Evolutionary conservation across 1,140 invertebrate genomes (phyloP).

Genomic region (Eumeta japonica): DNA sequence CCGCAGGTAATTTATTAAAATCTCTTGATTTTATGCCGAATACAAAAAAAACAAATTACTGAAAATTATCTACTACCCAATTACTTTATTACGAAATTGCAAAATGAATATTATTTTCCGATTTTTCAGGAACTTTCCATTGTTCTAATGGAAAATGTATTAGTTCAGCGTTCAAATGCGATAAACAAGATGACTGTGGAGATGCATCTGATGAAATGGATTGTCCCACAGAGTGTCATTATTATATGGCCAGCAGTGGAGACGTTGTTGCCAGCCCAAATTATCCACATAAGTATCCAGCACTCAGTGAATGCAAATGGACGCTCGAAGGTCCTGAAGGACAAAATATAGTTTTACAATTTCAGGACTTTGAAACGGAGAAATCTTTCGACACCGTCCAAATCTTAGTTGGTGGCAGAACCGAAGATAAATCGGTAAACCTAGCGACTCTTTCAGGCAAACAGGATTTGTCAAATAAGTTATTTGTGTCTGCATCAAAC

Average conservation of each 20-base stretch:
- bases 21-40: slow-evolving; percentile 6
- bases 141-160: slow-evolving; percentile 92
- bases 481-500: slow-evolving; percentile 92
- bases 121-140: slow-evolving; percentile 74
- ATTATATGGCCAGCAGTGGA: slow-evolving; percentile 89
- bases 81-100: too few relatives aligned
- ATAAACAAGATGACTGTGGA: slow-evolving; percentile 90
- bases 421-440: slow-evolving; percentile 90
- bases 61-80: too few relatives aligned
- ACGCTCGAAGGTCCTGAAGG: slow-evolving; percentile 94
- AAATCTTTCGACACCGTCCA: slow-evolving; percentile 94
- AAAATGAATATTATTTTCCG: slow-evolving; percentile 8
- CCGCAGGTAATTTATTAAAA: slow-evolving; percentile 64
- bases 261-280: slow-evolving; percentile 93
- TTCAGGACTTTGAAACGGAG: slow-evolving; percentile 97
- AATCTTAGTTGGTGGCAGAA: slow-evolving; percentile 90
- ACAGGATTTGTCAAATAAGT: slow-evolving; percentile 76
- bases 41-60: too few relatives aligned
- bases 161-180: slow-evolving; percentile 85
- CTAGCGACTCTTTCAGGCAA: slow-evolving; percentile 89
- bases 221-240: slow-evolving; percentile 84
- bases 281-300: slow-evolving; percentile 89
- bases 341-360: slow-evolving; percentile 89
- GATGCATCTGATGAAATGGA: slow-evolving; percentile 90
- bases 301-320: slow-evolving; percentile 93